phyloP scores from a whole-genome alignment of 2,888 invertebrate genomes.

The Xestia ashworthii region DNA sequence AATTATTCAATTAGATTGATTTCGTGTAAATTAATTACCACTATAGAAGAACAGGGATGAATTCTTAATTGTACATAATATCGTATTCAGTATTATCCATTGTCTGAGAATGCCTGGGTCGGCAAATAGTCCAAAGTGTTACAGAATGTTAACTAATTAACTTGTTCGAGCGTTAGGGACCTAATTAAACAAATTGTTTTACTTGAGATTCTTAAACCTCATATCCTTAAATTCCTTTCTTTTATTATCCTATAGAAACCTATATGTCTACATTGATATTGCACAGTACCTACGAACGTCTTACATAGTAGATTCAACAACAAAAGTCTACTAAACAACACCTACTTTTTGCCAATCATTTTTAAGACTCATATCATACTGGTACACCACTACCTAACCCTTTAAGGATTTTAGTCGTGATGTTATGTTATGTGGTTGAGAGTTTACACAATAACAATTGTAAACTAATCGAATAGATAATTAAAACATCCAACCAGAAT shows the following conservation, averaged over 20 bases:
- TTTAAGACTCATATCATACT: background rate
- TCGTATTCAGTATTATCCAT: background rate
- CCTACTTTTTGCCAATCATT: background rate
- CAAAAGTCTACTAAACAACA: too few relatives aligned
- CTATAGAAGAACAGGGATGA: background rate
- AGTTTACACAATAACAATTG: background rate
- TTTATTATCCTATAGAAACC: too few relatives aligned
- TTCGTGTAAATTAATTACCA: background rate
- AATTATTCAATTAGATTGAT: slow-evolving; percentile 6
- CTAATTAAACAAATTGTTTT: slow-evolving; percentile 26
- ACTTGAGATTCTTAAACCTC: background rate
- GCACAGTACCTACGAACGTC: too few relatives aligned
- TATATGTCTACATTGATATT: too few relatives aligned
- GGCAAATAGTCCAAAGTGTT: slow-evolving; percentile 21
- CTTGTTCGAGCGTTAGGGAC: background rate
- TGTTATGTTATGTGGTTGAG: background rate
- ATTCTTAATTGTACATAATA: background rate
- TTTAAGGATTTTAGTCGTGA: too few relatives aligned
- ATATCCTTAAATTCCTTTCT: background rate
- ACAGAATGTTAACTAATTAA: slow-evolving; percentile 26
- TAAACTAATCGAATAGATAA: background rate
- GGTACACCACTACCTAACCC: background rate
- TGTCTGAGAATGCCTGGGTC: background rate
- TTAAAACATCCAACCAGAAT: slow-evolving; percentile 9
- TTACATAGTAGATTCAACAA: too few relatives aligned